phyloP scores from a whole-genome alignment of 2,113 vertebrate species.

The Gila orcuttii region DNA sequence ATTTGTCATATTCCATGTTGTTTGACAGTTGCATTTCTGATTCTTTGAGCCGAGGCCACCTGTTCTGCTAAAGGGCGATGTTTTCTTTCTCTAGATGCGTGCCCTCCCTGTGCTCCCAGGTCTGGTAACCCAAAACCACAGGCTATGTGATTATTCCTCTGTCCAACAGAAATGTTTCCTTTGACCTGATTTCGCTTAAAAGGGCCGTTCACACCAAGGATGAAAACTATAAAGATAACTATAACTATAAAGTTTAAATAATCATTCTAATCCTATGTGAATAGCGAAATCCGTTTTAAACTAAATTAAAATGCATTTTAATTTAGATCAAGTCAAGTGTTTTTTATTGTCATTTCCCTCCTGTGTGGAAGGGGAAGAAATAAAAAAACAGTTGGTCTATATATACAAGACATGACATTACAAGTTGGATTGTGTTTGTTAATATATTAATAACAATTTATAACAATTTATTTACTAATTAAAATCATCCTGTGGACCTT shows the following conservation, averaged over 20 bases:
- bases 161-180: constrained; percentile 28
- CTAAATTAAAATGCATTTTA: too few species aligned
- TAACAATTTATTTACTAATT: neutral
- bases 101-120: constrained; percentile 25
- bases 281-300: neutral
- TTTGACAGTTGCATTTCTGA: constrained; percentile 12
- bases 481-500: neutral
- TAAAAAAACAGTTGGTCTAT: neutral
- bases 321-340: neutral
- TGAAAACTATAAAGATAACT: neutral
- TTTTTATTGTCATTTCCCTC: neutral
- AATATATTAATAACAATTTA: neutral
- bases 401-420: too few species aligned
- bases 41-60: neutral
- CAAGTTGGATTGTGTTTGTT: neutral
- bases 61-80: constrained; percentile 16
- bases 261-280: neutral
- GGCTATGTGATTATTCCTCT: constrained; percentile 31
- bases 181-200: constrained; percentile 31
- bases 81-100: constrained; percentile 28
- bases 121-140: constrained; percentile 50
- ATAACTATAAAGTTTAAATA: neutral
- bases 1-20: neutral
- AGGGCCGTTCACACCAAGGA: neutral
- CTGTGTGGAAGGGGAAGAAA: neutral